phyloP scores from a whole-genome alignment of 2,113 vertebrate species.

The Crotalus viridis region DNA sequence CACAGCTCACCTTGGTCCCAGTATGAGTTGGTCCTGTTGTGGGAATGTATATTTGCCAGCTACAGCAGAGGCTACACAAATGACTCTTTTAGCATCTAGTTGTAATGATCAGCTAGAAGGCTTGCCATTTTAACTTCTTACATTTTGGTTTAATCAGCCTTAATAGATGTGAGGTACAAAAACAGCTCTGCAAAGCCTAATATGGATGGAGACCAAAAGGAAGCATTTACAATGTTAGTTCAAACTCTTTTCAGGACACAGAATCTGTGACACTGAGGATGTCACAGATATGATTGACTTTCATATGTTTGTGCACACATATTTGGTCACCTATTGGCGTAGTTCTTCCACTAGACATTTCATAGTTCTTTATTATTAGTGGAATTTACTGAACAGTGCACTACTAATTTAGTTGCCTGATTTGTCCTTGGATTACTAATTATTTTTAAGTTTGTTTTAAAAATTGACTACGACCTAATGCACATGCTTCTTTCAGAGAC shows the following conservation, averaged over 20 bases:
- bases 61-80: neutral
- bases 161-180: neutral
- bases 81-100: neutral
- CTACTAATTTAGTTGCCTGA: neutral
- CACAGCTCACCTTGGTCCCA: neutral
- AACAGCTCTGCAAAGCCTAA: neutral
- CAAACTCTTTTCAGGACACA: neutral
- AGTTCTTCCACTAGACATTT: neutral
- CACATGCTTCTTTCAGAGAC: neutral
- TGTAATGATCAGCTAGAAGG: neutral
- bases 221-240: neutral
- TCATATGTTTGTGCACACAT: neutral
- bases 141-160: neutral
- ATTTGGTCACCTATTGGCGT: neutral
- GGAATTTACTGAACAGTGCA: neutral
- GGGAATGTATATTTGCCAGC: accelerated
- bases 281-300: neutral
- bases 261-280: neutral
- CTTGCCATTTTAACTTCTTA: neutral
- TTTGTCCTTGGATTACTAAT: neutral
- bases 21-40: neutral
- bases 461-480: neutral
- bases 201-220: neutral
- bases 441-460: neutral
- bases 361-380: neutral